Conservation (phyloP, 2,113 vertebrate species). For the Bambusicola thoracicus region DNA sequence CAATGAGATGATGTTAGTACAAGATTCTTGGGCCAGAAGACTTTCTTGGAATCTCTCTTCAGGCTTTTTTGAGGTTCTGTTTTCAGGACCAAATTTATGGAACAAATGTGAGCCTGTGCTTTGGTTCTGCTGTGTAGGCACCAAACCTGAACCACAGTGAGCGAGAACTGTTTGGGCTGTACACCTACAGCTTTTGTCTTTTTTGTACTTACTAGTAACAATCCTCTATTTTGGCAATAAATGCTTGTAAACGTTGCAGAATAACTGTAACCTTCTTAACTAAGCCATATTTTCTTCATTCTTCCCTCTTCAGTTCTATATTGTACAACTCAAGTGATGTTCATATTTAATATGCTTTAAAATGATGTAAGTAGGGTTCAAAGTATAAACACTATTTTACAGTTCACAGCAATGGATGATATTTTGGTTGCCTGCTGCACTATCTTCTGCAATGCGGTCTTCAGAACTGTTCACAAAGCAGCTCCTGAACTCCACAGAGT, state of each 20-base stretch:
- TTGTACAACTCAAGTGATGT: neutral
- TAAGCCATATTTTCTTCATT: neutral
- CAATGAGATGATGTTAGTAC: neutral
- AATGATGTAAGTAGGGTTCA: neutral
- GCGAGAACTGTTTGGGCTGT: neutral
- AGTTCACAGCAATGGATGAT: neutral
- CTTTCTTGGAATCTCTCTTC: neutral
- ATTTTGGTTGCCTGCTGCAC: neutral
- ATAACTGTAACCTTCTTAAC: neutral
- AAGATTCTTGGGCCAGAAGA: neutral
- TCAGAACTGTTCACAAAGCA: neutral
- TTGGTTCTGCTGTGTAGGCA: neutral
- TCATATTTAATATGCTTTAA: neutral
- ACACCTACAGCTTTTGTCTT: neutral
- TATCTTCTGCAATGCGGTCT: neutral
- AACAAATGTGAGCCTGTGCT: neutral
- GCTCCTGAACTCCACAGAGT: neutral
- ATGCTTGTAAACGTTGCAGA: neutral
- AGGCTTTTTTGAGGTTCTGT: neutral
- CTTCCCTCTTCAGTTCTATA: neutral
- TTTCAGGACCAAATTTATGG: neutral
- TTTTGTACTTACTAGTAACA: neutral
- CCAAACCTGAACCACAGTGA: neutral
- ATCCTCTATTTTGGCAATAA: neutral
- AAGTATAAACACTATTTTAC: neutral